Percentiles rank a stretch among this genome's conserved stretches.
phyloP scores from a whole-genome alignment of 2,113 vertebrate species.

The Pterocles gutturalis region DNA sequence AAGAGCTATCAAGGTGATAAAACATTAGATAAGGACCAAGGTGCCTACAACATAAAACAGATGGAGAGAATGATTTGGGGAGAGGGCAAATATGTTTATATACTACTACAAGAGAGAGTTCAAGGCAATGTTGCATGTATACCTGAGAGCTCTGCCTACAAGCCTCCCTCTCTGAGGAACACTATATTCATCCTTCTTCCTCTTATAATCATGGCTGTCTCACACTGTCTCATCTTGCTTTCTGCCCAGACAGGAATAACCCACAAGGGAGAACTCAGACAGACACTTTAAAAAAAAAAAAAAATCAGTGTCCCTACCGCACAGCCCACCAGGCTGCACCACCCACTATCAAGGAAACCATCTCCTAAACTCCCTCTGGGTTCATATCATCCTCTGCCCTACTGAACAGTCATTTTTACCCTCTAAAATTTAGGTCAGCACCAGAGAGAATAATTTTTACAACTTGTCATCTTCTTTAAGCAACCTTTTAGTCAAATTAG shows the following conservation, averaged over 20 bases:
- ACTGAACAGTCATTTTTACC: not conserved
- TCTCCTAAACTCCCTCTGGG: not conserved
- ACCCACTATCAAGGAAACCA: not conserved
- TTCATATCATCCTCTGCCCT: not conserved
- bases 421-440: not conserved
- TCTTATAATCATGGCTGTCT: not conserved
- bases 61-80: not conserved
- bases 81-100: not conserved
- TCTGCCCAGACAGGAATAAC: not conserved
- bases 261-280: not conserved
- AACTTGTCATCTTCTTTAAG: not conserved
- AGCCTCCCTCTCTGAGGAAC: not conserved
- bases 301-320: accelerated
- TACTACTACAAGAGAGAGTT: not conserved
- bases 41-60: conserved; percentile 21
- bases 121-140: not conserved
- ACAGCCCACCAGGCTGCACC: not conserved
- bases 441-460: not conserved
- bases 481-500: not conserved
- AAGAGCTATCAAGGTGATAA: conserved; percentile 49
- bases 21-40: conserved; percentile 38
- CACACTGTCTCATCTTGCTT: not conserved
- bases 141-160: not conserved
- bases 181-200: not conserved
- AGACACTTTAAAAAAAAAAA: not conserved